Evolutionary conservation across 2,888 invertebrate species (phyloP), one percentile per base, ranked within the genome.

Genomic region (Sinopyrophorus schimmeli): DNA sequence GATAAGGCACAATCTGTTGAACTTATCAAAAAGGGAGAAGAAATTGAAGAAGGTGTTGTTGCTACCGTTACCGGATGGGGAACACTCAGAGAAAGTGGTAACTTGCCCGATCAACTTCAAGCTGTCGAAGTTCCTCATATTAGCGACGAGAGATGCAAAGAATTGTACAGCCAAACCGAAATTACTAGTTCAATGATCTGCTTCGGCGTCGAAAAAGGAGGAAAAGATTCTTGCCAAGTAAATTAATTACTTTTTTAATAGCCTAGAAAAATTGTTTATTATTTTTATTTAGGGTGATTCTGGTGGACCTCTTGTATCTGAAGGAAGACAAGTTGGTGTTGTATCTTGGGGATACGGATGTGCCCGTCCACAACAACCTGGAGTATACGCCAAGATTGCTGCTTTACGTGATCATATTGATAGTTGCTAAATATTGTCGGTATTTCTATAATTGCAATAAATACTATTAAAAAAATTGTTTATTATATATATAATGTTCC

Each of bases 101-200:
- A 9, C 0, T 52, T 54, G 2, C 62, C 68, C 12, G 38, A n/a
- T 1, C 10, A 41, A 6, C 57, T 74, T 1, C 68, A 69, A 57
- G 63, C 61, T 5, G 68, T 62, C 2, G 12, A 55, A 3, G 64
- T 73, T 7, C 46, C 57, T 5, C 65, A 69, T 23, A 57, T 66
- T 2, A 43, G 42, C 47, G 62, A 63, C 14, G 39, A 26, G 0
- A 60, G 63, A 11, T 73, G 73, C 42, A 47, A 41, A 18, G 10
- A 5, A 39, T 53, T 16, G n/a, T 24, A 38, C 10, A 4, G 4
- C 2, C 2, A 20, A 6, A 1, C 20, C 2, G 5, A 9, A 1
- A 20, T 34, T 5, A 21, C 34, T 5, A 12, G 7, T 21, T 12
- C 21, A 1, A 34, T 34, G 34, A 2, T 5, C 5, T 34, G 34